Evolutionary conservation across 2,888 invertebrate species (phyloP).

Genomic region (Ophion obscuratus): DNA sequence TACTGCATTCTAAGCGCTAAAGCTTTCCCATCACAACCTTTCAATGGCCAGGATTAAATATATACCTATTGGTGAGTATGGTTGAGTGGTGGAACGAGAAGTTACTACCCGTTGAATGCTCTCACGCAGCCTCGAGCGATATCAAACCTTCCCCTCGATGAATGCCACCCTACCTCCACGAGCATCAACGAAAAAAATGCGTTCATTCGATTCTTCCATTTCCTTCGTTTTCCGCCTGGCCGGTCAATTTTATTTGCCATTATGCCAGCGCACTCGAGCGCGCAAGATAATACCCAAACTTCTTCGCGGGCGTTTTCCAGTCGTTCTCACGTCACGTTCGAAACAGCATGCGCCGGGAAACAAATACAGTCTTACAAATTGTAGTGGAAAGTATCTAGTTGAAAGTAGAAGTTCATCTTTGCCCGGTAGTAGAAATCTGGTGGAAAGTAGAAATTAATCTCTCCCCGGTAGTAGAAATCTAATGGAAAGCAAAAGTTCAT

Average conservation of each 20-base stretch:
- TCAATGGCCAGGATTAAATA: not conserved
- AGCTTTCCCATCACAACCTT: not conserved
- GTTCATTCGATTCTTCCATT: conserved; percentile 65
- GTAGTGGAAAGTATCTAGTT: not conserved
- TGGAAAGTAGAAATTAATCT: too few relatives aligned
- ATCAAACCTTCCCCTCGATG: conserved; percentile 46
- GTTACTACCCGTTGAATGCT: conserved; percentile 57
- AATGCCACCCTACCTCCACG: conserved; percentile 2
- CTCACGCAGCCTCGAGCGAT: conserved; percentile 61
- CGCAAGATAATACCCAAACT: conserved; percentile 49
- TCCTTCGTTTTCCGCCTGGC: conserved; percentile 60
- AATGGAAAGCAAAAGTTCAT: too few relatives aligned
- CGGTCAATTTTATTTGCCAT: conserved; percentile 61
- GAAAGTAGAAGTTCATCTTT: not conserved
- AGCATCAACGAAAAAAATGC: conserved; percentile 34
- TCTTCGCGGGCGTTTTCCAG: conserved; percentile 6
- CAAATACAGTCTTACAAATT: not conserved
- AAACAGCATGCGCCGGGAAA: not conserved
- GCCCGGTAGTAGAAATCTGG: too few relatives aligned
- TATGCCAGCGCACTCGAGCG: conserved; percentile 46
- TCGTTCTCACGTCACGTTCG: not conserved
- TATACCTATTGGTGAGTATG: conserved; percentile 1
- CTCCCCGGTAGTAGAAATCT: too few relatives aligned
- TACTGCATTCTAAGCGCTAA: not conserved
- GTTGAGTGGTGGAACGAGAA: conserved; percentile 37